A percentile compares a stretch with the other conserved stretches of the same genome.
Conservation (phyloP, 1,140 invertebrate species). For the Drosophila sp. region DNA sequence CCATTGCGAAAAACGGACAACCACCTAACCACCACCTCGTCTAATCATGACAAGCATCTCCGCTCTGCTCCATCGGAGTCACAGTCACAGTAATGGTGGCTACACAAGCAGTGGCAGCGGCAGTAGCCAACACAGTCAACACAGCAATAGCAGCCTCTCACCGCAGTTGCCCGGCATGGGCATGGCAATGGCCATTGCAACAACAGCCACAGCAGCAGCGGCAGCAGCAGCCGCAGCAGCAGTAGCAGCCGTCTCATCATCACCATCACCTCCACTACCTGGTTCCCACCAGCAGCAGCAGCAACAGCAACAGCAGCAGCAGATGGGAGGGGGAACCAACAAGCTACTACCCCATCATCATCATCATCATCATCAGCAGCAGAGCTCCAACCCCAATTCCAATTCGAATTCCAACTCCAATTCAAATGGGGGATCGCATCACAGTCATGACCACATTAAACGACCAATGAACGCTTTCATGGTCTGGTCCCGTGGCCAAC, state of each 20-base stretch:
- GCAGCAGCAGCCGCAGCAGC: slow-evolving; percentile 39
- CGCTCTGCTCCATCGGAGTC: slow-evolving; percentile 65
- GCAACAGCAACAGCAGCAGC: background rate
- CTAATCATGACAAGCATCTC: slow-evolving; percentile 69
- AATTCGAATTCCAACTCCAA: slow-evolving; percentile 26
- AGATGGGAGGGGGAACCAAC: background rate
- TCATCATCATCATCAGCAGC: slow-evolving; percentile 23
- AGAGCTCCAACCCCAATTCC: slow-evolving; percentile 11
- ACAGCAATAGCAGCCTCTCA: slow-evolving; percentile 60
- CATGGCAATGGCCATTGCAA: slow-evolving; percentile 35
- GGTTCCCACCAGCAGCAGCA: background rate
- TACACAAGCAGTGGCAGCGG: slow-evolving; percentile 58
- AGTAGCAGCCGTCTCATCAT: slow-evolving; percentile 35
- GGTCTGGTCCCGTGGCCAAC: slow-evolving; percentile 95
- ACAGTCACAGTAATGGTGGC: slow-evolving; percentile 53
- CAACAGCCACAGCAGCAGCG: slow-evolving; percentile 32
- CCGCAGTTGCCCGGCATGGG: slow-evolving; percentile 64
- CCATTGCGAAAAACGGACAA: slow-evolving; percentile 20
- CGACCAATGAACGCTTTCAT: slow-evolving; percentile 97
- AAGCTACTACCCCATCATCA: background rate
- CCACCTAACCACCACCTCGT: slow-evolving; percentile 56
- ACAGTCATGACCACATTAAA: slow-evolving; percentile 89
- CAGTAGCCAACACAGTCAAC: slow-evolving; percentile 67
- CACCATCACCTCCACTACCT: slow-evolving; percentile 3
- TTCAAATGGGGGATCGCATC: slow-evolving; percentile 45